Conservation (phyloP, 2,113 vertebrate genomes). For the Pseudorhombus dupliciocellatus region DNA sequence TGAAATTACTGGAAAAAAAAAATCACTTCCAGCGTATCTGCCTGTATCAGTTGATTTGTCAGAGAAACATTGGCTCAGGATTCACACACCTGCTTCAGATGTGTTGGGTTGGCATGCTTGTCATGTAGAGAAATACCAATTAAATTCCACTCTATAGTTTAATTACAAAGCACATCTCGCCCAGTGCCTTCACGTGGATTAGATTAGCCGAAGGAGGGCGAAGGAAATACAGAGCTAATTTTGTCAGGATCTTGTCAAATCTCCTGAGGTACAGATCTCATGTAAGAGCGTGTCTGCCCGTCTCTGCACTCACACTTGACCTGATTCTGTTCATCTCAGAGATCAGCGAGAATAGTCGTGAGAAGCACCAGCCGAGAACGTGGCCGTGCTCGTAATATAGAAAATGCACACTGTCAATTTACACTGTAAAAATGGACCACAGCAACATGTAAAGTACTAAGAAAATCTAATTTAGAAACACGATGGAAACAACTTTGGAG, state of each 20-base stretch:
- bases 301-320: conserved; percentile 5
- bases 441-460: background rate
- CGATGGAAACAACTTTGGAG: background rate
- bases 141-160: conserved; percentile 61
- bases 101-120: conserved; percentile 22
- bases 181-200: conserved; percentile 73
- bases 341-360: background rate
- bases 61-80: conserved; percentile 3
- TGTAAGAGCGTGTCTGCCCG: conserved; percentile 23
- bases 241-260: conserved; percentile 80
- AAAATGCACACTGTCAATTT: too few species aligned
- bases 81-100: conserved; percentile 46
- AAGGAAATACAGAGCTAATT: conserved; percentile 77
- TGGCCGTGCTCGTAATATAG: too few species aligned
- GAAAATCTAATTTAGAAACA: background rate
- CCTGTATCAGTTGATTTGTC: background rate
- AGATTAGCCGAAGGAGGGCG: conserved; percentile 74
- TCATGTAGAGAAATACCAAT: conserved; percentile 56
- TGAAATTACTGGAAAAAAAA: background rate
- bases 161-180: conserved; percentile 69
- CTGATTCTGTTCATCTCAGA: conserved; percentile 5
- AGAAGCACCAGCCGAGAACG: too few species aligned
- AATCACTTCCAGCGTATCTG: background rate
- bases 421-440: too few species aligned
- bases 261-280: conserved; percentile 69